phyloP scores from a whole-genome alignment of 2,797 vertebrate species.

The Micropoecilia bifurca region DNA sequence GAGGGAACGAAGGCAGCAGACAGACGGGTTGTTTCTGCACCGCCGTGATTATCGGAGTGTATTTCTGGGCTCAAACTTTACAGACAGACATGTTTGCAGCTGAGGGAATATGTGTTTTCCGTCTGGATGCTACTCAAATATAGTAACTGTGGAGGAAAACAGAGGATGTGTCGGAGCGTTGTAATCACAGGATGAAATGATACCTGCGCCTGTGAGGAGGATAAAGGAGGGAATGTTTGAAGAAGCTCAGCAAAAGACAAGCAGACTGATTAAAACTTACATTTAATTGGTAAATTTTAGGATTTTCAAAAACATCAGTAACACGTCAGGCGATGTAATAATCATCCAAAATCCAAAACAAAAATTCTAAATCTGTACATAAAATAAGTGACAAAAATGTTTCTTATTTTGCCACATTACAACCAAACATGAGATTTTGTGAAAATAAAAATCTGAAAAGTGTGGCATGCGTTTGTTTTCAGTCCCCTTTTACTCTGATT shows the following conservation, averaged over 20 bases:
- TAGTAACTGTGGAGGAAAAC: conserved; percentile 1
- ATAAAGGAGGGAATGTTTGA: neutral
- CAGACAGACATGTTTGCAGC: conserved; percentile 45
- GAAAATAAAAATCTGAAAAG: neutral
- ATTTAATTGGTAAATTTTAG: neutral
- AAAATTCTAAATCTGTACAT: neutral
- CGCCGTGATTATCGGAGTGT: conserved; percentile 26
- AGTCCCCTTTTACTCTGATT: neutral
- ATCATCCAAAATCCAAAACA: neutral
- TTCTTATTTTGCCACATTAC: neutral
- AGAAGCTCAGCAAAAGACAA: neutral
- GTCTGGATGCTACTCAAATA: conserved; percentile 20
- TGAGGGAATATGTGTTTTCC: conserved; percentile 25
- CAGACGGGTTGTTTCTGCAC: conserved; percentile 33
- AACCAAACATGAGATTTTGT: neutral
- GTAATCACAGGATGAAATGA: conserved; percentile 1
- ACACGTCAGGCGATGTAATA: neutral
- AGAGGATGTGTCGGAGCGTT: neutral
- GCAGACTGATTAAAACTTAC: neutral
- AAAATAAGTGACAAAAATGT: neutral
- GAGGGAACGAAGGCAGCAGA: conserved; percentile 30
- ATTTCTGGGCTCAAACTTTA: conserved; percentile 46
- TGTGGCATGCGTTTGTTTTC: neutral
- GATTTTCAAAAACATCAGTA: neutral
- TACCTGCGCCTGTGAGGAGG: neutral